A percentile compares a stretch with the other conserved stretches of the same genome.
phyloP scores from a whole-genome alignment of 2,113 vertebrate genomes.

The Siphamia tubifer region DNA sequence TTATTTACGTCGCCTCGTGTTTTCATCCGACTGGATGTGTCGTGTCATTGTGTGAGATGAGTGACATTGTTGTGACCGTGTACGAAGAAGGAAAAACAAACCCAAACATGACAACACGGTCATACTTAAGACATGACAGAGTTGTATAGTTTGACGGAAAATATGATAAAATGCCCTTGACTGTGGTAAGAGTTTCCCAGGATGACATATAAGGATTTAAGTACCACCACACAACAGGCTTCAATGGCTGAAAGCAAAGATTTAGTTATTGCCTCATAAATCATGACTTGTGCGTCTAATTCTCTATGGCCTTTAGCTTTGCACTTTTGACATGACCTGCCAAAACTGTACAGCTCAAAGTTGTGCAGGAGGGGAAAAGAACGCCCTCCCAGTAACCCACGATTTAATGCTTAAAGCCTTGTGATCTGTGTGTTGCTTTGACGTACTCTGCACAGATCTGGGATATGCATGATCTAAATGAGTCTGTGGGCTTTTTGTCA shows the following conservation, averaged over 20 bases:
- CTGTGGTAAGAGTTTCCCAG: neutral
- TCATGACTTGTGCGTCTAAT: constrained; percentile 10
- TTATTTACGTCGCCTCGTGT: neutral
- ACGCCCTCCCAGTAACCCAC: constrained; percentile 7
- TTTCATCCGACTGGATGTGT: constrained; percentile 8
- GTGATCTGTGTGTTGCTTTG: neutral
- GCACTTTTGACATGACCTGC: constrained; percentile 2
- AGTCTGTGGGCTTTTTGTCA: constrained; percentile 24
- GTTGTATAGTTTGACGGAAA: neutral
- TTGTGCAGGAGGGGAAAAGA: neutral
- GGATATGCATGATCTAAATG: constrained; percentile 38
- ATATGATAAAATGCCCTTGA: neutral
- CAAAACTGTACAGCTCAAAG: constrained; percentile 5
- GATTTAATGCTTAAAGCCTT: neutral
- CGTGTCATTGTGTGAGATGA: neutral
- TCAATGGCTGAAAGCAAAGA: neutral
- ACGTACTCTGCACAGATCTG: constrained; percentile 1
- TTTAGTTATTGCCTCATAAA: neutral
- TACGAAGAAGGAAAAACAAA: neutral
- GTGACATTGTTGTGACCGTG: neutral
- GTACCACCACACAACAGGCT: neutral
- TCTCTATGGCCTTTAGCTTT: constrained; percentile 11
- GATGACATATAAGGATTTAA: neutral
- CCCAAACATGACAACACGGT: neutral
- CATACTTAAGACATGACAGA: neutral